phyloP scores from a whole-genome alignment of 2,113 vertebrate genomes.

The Syngnathoides biaculeatus region DNA sequence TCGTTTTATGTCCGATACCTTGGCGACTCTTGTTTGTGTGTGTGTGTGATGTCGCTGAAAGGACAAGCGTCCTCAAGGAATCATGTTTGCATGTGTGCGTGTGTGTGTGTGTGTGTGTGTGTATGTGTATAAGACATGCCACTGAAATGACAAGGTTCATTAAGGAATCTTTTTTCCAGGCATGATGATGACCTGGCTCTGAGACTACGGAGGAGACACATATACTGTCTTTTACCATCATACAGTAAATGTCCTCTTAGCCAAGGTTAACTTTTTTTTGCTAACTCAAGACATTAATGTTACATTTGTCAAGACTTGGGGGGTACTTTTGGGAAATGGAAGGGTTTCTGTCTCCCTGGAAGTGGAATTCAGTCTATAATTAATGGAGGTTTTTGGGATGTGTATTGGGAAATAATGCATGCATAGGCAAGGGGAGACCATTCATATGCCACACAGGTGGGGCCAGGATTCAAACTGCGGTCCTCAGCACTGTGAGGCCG shows the following conservation, averaged over 20 bases:
- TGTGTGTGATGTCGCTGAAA: too few relatives aligned
- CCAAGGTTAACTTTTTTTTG: conserved; percentile 3
- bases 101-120: not conserved
- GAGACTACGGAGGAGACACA: not conserved
- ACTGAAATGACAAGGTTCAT: conserved; percentile 22
- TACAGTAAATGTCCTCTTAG: not conserved
- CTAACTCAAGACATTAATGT: not conserved
- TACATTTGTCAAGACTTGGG: not conserved
- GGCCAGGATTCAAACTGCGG: too few relatives aligned
- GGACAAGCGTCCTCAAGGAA: too few relatives aligned
- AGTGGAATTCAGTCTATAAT: not conserved
- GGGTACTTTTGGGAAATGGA: not conserved
- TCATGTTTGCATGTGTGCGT: too few relatives aligned
- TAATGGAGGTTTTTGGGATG: too few relatives aligned
- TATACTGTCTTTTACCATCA: not conserved
- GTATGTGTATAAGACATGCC: conserved; percentile 4
- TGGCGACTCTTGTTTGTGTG: conserved; percentile 17
- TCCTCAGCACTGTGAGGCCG: too few relatives aligned
- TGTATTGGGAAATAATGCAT: too few relatives aligned
- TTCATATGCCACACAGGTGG: too few relatives aligned
- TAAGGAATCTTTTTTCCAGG: conserved; percentile 22
- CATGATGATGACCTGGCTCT: conserved; percentile 22
- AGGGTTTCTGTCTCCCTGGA: not conserved
- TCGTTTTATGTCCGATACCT: conserved; percentile 13
- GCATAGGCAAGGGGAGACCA: too few relatives aligned